Percentiles rank a stretch among this genome's conserved stretches.
Evolutionary conservation across 1,140 invertebrate species (phyloP).

Genomic region (Leptoteleia sp.): DNA sequence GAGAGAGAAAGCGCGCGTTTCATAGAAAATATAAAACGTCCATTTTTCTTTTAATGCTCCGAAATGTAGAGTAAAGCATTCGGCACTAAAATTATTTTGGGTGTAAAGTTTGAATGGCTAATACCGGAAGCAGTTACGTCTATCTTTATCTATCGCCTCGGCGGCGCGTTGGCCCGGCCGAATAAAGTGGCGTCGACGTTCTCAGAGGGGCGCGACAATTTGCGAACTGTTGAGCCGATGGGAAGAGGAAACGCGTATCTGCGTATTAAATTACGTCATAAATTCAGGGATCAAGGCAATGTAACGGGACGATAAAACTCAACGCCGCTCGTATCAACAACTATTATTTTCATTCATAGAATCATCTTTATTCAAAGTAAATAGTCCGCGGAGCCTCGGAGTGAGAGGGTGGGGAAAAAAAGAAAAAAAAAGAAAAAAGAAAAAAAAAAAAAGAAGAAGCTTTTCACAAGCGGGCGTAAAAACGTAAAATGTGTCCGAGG

Average conservation of each 20-base stretch:
- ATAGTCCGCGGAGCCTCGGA: conserved; percentile 10
- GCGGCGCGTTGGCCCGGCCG: conserved; percentile 11
- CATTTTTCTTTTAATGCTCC: not conserved
- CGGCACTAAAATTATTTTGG: not conserved
- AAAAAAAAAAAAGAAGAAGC: not conserved
- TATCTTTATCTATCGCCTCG: conserved; percentile 76
- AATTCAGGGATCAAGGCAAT: conserved; percentile 6
- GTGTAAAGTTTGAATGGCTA: conserved; percentile 76
- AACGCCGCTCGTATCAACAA: not conserved
- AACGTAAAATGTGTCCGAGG: conserved; percentile 8
- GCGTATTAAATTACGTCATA: conserved; percentile 34
- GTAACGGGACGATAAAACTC: not conserved
- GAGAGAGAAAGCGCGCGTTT: too few relatives aligned
- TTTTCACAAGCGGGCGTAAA: conserved; percentile 4
- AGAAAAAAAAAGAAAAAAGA: too few relatives aligned
- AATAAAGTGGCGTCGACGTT: conserved; percentile 15
- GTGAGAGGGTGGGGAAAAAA: too few relatives aligned
- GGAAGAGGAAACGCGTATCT: conserved; percentile 13
- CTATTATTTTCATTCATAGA: conserved; percentile 39
- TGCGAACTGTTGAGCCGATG: conserved; percentile 11
- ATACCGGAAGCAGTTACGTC: conserved; percentile 79
- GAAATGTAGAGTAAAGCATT: not conserved
- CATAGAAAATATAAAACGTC: too few relatives aligned
- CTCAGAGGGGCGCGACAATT: conserved; percentile 32
- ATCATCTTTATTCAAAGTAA: conserved; percentile 28